A percentile compares a stretch with the other conserved stretches of the same genome.
Conservation (phyloP, 2,888 invertebrate species). For the Drosophila birchii region DNA sequence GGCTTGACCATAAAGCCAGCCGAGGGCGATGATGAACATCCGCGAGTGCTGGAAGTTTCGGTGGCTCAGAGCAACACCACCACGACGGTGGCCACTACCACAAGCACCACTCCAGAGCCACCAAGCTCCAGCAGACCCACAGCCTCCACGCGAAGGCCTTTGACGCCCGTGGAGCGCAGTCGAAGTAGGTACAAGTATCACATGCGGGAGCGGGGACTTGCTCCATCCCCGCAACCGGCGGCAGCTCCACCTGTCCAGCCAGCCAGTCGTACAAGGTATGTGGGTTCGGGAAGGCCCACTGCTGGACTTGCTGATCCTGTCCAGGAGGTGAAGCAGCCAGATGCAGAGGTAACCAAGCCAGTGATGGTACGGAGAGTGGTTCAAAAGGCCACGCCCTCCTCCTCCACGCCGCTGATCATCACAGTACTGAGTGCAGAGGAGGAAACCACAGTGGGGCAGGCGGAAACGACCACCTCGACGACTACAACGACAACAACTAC, state of each 20-base stretch:
- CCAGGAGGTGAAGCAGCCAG: conserved; percentile 30
- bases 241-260: conserved; percentile 45
- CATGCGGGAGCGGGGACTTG: conserved; percentile 69
- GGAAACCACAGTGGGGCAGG: conserved; percentile 54
- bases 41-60: conserved; percentile 87
- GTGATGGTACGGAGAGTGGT: conserved; percentile 48
- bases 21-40: conserved; percentile 84
- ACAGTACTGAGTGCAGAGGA: conserved; percentile 82
- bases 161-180: conserved; percentile 76
- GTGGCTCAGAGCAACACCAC: conserved; percentile 83
- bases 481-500: conserved; percentile 31
- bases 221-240: conserved; percentile 18
- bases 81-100: conserved; percentile 55
- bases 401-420: conserved; percentile 81
- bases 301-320: conserved; percentile 44
- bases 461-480: conserved; percentile 13
- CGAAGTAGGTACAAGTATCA: conserved; percentile 79
- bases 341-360: conserved; percentile 44
- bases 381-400: conserved; percentile 36
- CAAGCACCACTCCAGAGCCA: conserved; percentile 46
- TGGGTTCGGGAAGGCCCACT: conserved; percentile 71
- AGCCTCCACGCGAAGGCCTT: conserved; percentile 62
- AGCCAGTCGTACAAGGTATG: conserved; percentile 59
- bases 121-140: conserved; percentile 53
- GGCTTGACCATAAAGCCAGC: conserved; percentile 84